Conservation (phyloP, 2,797 vertebrate genomes). For the Alca torda region DNA sequence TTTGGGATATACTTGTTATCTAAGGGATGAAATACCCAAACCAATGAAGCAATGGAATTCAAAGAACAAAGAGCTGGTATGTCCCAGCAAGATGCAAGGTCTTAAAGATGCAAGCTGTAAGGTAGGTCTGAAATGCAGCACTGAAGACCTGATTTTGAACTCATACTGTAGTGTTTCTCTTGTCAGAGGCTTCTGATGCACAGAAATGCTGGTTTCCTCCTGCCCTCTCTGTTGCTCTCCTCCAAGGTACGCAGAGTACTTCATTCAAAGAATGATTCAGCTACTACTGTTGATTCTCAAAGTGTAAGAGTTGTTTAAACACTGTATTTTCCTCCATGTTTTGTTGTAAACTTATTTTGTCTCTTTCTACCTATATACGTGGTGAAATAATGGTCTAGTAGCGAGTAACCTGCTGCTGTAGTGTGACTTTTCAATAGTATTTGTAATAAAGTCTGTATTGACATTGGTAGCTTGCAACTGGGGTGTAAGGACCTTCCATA, state of each 20-base stretch:
- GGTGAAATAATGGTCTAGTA: neutral
- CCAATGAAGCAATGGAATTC: neutral
- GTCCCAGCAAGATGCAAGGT: neutral
- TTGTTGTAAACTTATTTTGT: neutral
- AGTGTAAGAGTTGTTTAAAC: neutral
- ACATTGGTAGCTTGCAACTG: neutral
- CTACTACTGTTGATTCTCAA: neutral
- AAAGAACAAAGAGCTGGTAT: constrained; percentile 1
- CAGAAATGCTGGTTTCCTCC: neutral
- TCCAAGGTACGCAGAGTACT: neutral
- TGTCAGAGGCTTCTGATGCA: constrained; percentile 20
- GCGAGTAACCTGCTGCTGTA: neutral
- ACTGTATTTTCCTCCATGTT: neutral
- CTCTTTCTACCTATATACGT: neutral
- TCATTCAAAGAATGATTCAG: neutral
- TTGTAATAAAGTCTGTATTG: neutral
- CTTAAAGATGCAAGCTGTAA: neutral
- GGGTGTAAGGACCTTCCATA: neutral
- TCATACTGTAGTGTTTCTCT: constrained; percentile 27
- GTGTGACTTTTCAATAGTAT: neutral
- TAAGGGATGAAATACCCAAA: neutral
- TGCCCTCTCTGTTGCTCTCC: neutral
- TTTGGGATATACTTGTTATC: neutral
- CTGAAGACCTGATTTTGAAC: constrained; percentile 34
- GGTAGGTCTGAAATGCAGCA: constrained; percentile 8